Percentiles rank a stretch among this genome's conserved stretches.
Evolutionary conservation across 2,113 vertebrate genomes (phyloP).

Genomic region (Siniperca knerii): DNA sequence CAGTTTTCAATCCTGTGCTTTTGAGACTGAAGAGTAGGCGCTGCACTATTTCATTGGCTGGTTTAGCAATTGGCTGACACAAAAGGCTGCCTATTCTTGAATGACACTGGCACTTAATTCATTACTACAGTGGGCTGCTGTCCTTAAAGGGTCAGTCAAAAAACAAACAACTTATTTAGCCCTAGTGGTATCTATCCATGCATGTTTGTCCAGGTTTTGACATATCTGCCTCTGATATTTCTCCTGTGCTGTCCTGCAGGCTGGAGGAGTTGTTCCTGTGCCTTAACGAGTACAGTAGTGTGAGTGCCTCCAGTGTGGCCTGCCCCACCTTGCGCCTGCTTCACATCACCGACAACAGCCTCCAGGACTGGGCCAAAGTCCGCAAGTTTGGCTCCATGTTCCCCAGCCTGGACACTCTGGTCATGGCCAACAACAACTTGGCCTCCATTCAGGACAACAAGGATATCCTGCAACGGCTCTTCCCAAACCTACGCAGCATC

Average conservation of each 20-base stretch:
- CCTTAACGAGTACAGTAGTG: slow-evolving; percentile 97
- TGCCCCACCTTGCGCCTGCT: slow-evolving; percentile 94
- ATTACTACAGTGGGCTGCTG: too few relatives aligned
- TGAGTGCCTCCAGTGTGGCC: slow-evolving; percentile 89
- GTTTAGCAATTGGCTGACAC: too few relatives aligned
- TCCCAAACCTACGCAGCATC: slow-evolving; percentile 94
- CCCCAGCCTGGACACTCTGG: slow-evolving; percentile 92
- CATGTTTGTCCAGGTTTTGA: too few relatives aligned
- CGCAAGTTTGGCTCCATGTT: slow-evolving; percentile 96
- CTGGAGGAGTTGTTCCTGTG: slow-evolving; percentile 99
- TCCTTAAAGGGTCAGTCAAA: too few relatives aligned
- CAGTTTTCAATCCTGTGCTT: not conserved
- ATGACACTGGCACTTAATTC: too few relatives aligned
- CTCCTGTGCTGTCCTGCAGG: slow-evolving; percentile 79
- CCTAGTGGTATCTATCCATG: too few relatives aligned
- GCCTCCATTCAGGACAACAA: slow-evolving; percentile 89
- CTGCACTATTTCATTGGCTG: too few relatives aligned
- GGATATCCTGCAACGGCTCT: slow-evolving; percentile 90
- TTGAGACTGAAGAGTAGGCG: not conserved
- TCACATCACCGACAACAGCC: slow-evolving; percentile 97
- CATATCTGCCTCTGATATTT: too few relatives aligned
- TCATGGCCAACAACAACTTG: slow-evolving; percentile 96
- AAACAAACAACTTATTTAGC: too few relatives aligned
- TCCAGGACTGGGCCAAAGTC: slow-evolving; percentile 96
- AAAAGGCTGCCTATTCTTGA: too few relatives aligned